Conservation (phyloP, 2,113 vertebrate species). For the Dasyornis broadbenti region DNA sequence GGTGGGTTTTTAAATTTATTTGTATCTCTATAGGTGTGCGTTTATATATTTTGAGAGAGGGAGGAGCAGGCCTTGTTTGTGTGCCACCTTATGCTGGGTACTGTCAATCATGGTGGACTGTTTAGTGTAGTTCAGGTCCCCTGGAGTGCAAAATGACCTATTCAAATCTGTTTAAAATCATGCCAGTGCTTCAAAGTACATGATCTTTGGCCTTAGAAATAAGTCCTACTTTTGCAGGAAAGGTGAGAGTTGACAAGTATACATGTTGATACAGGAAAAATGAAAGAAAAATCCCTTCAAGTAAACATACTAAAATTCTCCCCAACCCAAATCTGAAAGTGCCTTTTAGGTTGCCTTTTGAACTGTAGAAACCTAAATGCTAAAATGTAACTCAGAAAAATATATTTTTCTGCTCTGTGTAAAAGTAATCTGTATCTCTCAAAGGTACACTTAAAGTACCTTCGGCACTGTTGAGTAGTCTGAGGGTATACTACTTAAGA, state of each 20-base stretch:
- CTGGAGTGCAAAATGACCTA: background rate
- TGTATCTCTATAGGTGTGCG: background rate
- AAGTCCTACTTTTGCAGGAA: background rate
- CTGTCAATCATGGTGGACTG: background rate
- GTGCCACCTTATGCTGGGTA: background rate
- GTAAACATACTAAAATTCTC: background rate
- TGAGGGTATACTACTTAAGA: background rate
- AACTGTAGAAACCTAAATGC: background rate
- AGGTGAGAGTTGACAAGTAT: background rate
- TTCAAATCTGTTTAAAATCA: background rate
- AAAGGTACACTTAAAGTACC: background rate
- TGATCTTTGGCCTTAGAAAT: background rate
- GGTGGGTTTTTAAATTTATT: background rate
- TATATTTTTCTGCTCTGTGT: background rate
- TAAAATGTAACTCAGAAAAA: background rate
- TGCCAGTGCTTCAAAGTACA: background rate
- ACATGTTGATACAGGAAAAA: background rate
- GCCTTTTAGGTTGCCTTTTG: background rate
- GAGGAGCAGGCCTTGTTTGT: background rate
- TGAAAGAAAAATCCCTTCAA: background rate
- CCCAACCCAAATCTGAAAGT: background rate
- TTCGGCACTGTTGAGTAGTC: background rate
- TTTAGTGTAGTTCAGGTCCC: background rate
- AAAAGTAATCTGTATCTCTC: background rate
- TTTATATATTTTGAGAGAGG: background rate